Evolutionary conservation across 2,888 invertebrate species (phyloP).

Genomic region (Poecilobothrus nobilitatus): DNA sequence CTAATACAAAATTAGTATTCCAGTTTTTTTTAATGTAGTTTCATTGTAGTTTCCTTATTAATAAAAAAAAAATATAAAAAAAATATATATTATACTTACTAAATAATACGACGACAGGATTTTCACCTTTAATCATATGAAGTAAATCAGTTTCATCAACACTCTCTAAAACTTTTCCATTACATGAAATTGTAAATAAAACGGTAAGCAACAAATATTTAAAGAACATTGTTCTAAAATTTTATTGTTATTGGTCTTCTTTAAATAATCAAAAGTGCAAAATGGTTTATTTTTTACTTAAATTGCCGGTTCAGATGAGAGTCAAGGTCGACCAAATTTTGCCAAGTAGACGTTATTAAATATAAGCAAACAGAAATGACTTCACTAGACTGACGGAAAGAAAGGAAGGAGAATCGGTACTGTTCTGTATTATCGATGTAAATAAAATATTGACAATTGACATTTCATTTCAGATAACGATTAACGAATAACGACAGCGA

Average conservation of each 20-base stretch:
- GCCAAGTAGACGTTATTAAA: not conserved
- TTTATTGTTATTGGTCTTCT: not conserved
- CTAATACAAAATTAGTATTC: no score
- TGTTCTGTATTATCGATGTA: not conserved
- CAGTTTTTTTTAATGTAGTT: no score
- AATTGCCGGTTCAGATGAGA: not conserved
- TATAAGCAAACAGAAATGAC: no score
- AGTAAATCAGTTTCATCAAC: constrained; percentile 73
- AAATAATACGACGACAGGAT: constrained; percentile 72
- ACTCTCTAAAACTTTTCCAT: constrained; percentile 45
- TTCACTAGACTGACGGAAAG: no score
- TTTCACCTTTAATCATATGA: constrained; percentile 65
- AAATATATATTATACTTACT: constrained; percentile 59
- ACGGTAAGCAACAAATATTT: not conserved
- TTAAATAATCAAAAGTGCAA: not conserved
- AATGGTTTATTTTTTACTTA: not conserved
- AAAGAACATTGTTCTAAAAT: not conserved
- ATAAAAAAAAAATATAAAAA: no score
- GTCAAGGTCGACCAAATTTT: not conserved
- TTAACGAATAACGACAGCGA: no score
- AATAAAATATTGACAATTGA: not conserved
- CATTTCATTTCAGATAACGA: no score
- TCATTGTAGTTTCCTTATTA: no score
- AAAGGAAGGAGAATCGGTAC: no score
- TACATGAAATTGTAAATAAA: not conserved